Evolutionary conservation across 2,797 vertebrate genomes (phyloP).

Genomic region (Sitta carolinensis): DNA sequence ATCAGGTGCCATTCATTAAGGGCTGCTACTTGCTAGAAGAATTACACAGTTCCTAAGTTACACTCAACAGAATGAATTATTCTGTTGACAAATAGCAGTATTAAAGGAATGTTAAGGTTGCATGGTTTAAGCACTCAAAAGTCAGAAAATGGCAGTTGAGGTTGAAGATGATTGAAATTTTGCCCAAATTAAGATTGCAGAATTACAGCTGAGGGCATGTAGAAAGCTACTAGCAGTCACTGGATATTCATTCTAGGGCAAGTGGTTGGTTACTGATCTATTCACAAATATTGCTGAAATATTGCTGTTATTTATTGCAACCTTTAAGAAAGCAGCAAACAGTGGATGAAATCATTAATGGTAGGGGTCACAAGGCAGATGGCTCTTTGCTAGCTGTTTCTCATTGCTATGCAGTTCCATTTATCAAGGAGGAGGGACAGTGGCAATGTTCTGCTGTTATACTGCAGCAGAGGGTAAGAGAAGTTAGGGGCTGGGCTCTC

Average conservation of each 20-base stretch:
- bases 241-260: not conserved
- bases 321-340: not conserved
- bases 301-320: not conserved
- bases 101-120: slow-evolving; percentile 24
- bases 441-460: not conserved
- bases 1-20: slow-evolving; percentile 69
- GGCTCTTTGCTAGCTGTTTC: not conserved
- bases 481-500: not conserved
- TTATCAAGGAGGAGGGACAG: not conserved
- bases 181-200: not conserved
- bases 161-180: not conserved
- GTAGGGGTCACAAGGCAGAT: not conserved
- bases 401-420: not conserved
- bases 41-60: slow-evolving; percentile 24
- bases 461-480: not conserved
- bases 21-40: slow-evolving; percentile 43
- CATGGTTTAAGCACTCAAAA: not conserved
- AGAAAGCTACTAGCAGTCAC: not conserved
- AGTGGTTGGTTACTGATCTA: not conserved
- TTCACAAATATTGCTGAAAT: not conserved
- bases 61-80: slow-evolving; percentile 28
- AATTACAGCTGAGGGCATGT: not conserved
- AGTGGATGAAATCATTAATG: not conserved
- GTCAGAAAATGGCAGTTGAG: not conserved
- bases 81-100: not conserved